Evolutionary conservation across 2,797 vertebrate species (phyloP).

Genomic region (Merluccius polli): DNA sequence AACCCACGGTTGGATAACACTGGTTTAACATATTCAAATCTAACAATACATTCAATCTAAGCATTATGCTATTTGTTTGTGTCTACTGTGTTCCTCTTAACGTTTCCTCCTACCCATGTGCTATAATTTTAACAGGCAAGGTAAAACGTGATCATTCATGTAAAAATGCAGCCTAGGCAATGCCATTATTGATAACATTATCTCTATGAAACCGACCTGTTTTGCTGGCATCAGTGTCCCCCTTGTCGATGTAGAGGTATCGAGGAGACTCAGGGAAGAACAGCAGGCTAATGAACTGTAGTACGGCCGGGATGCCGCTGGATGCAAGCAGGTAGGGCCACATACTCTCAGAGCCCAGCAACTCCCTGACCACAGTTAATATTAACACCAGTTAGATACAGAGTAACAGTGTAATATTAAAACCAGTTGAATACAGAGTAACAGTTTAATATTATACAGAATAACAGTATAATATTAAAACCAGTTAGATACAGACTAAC

Average conservation of each 20-base stretch:
- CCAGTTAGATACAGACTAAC: no score
- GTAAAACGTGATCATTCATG: background rate
- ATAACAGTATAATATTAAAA: no score
- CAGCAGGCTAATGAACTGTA: constrained; percentile 68
- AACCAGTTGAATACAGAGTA: background rate
- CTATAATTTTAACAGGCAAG: background rate
- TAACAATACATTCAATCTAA: no score
- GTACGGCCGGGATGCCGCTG: constrained; percentile 62
- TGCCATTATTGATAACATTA: background rate
- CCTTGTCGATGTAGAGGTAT: constrained; percentile 76
- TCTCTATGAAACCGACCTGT: constrained; percentile 54
- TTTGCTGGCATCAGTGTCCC: constrained; percentile 65
- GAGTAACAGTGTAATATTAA: background rate
- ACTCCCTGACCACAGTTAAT: constrained; percentile 58
- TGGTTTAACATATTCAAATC: no score
- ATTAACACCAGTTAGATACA: no score
- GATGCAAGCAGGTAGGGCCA: constrained; percentile 72
- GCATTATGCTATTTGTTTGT: no score
- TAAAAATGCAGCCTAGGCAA: no score
- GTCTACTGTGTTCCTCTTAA: no score
- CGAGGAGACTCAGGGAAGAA: constrained; percentile 79
- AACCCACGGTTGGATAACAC: no score
- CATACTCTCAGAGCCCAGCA: constrained; percentile 71
- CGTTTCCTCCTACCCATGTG: background rate
- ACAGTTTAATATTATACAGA: background rate